Base-by-base conservation (phyloP, 2,113 vertebrate species). In the Menidia beryllina region DNA sequence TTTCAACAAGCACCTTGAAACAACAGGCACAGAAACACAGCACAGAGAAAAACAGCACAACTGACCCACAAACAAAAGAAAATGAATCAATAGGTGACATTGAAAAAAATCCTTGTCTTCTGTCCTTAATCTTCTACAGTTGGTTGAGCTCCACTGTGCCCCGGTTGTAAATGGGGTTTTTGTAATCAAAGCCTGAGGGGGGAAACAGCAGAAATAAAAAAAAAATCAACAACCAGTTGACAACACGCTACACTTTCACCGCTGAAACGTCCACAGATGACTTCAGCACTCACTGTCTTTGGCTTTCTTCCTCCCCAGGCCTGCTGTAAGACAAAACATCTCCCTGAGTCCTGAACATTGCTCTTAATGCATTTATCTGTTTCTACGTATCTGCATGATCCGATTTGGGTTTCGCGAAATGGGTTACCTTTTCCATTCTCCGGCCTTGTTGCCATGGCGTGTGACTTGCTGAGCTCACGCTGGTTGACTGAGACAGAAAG, bases 131-230 rank as follows among this genome's bases (percentile, higher is more conserved):
- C 20, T 6, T 75, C 70, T 85, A 90, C 17, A 54, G 26, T 2
- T 5, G 64, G 58, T 80, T 66, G 51, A 79, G 51, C 9, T 47
- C 39, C 2, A 87, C 77, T 3, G 20, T 26, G 69, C 70, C 83
- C 24, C 70, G 76, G 71, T 57, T 88, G 80, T 94, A 93, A 70
- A 93, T 88, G 0, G 91, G 91, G 56, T 94, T 94, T 66, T 75
- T 57, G 69, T 71, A 81, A 36, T 90, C 73, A 53, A 17, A n/a
- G 7, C 75, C 91, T 89, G 81, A 50, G 47, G 43, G 19, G 78
- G 45, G 77, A 50, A 69, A 49, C 0, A 17, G 36, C n/a, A n/a
- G n/a, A n/a, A n/a, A n/a, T n/a, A n/a, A n/a, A n/a, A n/a, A n/a
- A 51, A n/a, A 71, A 59, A 15, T 53, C 23, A 21, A 17, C 65